phyloP scores from a whole-genome alignment of 2,113 vertebrate genomes.

The Heptranchias perlo region DNA sequence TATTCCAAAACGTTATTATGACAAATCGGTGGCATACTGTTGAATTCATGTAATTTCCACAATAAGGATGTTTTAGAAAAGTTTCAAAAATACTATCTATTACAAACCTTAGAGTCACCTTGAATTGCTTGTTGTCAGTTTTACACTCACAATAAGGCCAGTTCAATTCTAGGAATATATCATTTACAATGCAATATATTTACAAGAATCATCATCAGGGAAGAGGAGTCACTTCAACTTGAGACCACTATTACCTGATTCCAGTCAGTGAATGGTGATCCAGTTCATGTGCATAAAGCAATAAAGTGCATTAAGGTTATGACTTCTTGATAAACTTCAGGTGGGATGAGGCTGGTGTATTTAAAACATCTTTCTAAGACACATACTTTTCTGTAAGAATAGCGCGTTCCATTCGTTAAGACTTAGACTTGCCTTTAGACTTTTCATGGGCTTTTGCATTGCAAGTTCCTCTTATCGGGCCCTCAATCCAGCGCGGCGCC shows the following conservation, averaged over 20 bases:
- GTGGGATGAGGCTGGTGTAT: background rate
- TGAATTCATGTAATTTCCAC: background rate
- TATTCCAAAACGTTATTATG: background rate
- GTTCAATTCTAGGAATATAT: background rate
- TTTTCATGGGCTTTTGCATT: no score
- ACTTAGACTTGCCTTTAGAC: no score
- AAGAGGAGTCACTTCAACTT: background rate
- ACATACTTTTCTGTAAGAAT: background rate
- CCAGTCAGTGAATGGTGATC: background rate
- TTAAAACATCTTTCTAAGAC: background rate
- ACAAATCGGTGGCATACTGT: background rate
- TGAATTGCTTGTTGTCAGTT: background rate
- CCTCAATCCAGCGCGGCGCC: no score
- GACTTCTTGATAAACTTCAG: background rate
- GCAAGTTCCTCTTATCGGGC: no score
- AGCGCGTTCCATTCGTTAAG: no score
- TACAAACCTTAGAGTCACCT: background rate
- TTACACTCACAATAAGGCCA: background rate
- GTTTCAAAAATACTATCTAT: background rate
- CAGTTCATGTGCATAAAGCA: background rate
- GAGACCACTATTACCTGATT: background rate
- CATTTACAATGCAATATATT: background rate
- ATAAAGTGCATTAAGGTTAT: background rate
- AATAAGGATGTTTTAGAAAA: no score
- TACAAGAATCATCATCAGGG: background rate